Percentiles rank a stretch among this genome's conserved stretches.
Conservation (phyloP, 2,113 vertebrate species). For the Tychaedon coryphoeus region DNA sequence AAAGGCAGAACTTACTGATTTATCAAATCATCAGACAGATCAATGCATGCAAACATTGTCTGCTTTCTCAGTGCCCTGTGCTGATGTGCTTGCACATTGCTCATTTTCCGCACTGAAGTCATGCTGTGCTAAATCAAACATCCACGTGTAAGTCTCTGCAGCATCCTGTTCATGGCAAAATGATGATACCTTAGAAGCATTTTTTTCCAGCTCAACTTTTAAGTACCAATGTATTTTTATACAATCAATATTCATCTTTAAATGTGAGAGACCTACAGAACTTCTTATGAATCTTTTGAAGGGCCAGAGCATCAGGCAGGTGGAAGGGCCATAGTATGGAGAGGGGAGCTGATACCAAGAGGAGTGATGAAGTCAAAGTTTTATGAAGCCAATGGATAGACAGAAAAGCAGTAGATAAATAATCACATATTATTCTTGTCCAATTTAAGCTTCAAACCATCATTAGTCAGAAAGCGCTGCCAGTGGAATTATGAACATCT, state of each 20-base stretch:
- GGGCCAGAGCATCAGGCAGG: background rate
- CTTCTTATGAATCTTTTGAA: background rate
- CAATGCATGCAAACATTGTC: background rate
- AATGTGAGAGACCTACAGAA: background rate
- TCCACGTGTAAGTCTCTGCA: background rate
- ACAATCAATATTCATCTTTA: background rate
- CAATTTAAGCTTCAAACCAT: background rate
- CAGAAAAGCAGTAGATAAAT: background rate
- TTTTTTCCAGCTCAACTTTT: background rate
- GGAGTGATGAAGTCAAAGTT: background rate
- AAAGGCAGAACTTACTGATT: background rate
- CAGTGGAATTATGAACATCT: background rate
- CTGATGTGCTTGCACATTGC: background rate
- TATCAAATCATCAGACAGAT: background rate
- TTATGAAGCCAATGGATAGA: background rate
- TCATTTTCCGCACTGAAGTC: background rate
- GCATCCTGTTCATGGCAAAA: background rate
- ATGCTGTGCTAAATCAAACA: background rate
- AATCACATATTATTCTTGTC: background rate
- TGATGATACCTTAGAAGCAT: background rate
- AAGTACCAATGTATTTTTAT: background rate
- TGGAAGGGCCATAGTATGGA: background rate
- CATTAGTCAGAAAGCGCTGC: background rate
- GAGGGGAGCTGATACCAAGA: background rate
- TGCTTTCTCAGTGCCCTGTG: background rate